Conservation (phyloP, 2,888 invertebrate genomes). For the Melieria picta region DNA sequence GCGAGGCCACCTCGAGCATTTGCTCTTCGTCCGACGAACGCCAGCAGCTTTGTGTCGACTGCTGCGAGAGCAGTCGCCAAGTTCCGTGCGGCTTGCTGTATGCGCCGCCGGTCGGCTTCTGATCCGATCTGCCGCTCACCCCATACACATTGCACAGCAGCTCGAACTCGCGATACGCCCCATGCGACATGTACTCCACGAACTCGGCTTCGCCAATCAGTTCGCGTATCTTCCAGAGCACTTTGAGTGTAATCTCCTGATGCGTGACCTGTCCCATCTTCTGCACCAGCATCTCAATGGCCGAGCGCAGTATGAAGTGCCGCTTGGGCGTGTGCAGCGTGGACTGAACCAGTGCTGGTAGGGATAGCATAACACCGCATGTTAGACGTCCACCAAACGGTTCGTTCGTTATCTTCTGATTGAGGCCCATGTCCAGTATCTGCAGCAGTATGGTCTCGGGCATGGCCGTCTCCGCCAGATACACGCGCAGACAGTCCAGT, state of each 20-base stretch:
- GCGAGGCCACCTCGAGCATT: slow-evolving; percentile 59
- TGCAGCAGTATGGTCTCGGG: slow-evolving; percentile 75
- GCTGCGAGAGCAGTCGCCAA: slow-evolving; percentile 38
- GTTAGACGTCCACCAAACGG: slow-evolving; percentile 70
- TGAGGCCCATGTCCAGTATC: slow-evolving; percentile 74
- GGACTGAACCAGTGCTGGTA: slow-evolving; percentile 73
- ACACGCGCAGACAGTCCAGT: slow-evolving; percentile 78
- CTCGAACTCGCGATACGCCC: slow-evolving; percentile 70
- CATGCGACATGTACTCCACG: slow-evolving; percentile 69
- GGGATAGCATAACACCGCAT: slow-evolving; percentile 74
- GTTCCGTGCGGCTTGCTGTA: slow-evolving; percentile 25
- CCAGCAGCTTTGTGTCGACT: slow-evolving; percentile 45
- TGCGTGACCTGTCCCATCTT: slow-evolving; percentile 72
- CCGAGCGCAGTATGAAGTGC: slow-evolving; percentile 68
- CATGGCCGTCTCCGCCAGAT: slow-evolving; percentile 75
- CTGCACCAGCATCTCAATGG: slow-evolving; percentile 69
- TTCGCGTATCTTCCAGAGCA: slow-evolving; percentile 76
- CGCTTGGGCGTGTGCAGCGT: slow-evolving; percentile 68
- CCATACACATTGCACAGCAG: slow-evolving; percentile 73
- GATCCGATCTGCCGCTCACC: slow-evolving; percentile 43
- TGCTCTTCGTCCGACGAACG: slow-evolving; percentile 49
- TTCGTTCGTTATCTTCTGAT: slow-evolving; percentile 67
- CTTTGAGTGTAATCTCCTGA: slow-evolving; percentile 75
- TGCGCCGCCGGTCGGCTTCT: slow-evolving; percentile 36
- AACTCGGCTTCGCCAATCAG: slow-evolving; percentile 75